These are phyloP conservation scores for Mycalesis mineus DNA, from an alignment of 2,888 invertebrate species.

Conservation along the genomic window DNA sequence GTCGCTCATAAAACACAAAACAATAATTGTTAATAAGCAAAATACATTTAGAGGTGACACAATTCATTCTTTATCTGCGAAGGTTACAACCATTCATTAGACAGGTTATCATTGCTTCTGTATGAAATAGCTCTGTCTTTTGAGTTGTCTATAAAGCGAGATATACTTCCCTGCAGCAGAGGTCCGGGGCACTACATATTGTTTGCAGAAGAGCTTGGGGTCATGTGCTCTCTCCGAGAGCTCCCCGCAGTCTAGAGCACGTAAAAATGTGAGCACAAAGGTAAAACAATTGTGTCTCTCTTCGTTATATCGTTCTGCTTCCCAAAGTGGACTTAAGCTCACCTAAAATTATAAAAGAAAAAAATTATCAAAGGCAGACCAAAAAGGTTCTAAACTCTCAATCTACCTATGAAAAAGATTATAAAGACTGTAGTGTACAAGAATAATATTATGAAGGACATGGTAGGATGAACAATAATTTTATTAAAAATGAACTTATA, in stretches of 20 bases:
- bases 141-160: constrained; percentile 86
- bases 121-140: constrained; percentile 68
- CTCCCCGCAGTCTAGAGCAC: constrained; percentile 83
- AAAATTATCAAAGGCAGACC: too few species aligned
- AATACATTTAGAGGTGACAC: neutral
- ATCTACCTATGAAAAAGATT: too few species aligned
- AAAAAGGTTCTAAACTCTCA: too few species aligned
- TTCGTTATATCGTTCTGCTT: constrained; percentile 84
- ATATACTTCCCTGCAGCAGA: constrained; percentile 91
- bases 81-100: constrained; percentile 8
- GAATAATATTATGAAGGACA: too few species aligned
- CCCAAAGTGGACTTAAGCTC: constrained; percentile 81
- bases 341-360: constrained; percentile 45
- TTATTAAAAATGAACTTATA: too few species aligned
- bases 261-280: constrained; percentile 89
- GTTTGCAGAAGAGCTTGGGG: constrained; percentile 86
- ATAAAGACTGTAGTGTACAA: too few species aligned
- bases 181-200: constrained; percentile 88
- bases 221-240: constrained; percentile 83
- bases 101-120: constrained; percentile 62
- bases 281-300: constrained; percentile 90
- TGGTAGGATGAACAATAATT: too few species aligned
- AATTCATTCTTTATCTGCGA: neutral
- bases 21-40: too few species aligned
- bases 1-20: too few species aligned